These are phyloP conservation scores for Bombus picipes DNA, from an alignment of 1,140 invertebrate genomes.

Conservation along the genomic window DNA sequence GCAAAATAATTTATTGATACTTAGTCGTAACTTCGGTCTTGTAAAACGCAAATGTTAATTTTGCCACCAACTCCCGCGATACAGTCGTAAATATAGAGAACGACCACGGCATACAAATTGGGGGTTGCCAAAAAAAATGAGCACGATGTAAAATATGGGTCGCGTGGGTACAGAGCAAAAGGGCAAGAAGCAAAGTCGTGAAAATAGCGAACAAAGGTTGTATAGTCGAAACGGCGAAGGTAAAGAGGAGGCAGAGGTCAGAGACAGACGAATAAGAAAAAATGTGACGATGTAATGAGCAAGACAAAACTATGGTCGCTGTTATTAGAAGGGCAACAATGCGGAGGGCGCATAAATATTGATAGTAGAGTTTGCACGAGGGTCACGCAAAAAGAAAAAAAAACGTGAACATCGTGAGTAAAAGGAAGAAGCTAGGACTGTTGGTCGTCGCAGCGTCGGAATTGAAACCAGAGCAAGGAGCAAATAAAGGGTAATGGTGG, in stretches of 20 bases:
- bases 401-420: background rate
- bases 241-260: background rate
- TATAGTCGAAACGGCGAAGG: background rate
- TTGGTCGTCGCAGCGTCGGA: too few relatives aligned
- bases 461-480: background rate
- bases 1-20: background rate
- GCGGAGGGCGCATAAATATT: constrained; percentile 31
- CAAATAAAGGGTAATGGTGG: background rate
- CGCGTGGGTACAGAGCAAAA: constrained; percentile 4
- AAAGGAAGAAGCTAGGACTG: background rate
- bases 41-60: background rate
- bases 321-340: constrained; percentile 19
- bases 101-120: background rate
- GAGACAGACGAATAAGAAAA: constrained; percentile 3
- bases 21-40: too few relatives aligned
- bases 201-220: background rate
- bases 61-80: background rate
- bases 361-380: background rate
- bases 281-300: background rate
- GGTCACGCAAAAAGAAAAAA: background rate
- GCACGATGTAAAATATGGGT: background rate
- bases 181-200: background rate
- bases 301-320: background rate
- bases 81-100: background rate
- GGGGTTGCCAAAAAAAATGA: background rate